Conservation (phyloP, 2,888 invertebrate species). For the Anthrax anthrax region DNA sequence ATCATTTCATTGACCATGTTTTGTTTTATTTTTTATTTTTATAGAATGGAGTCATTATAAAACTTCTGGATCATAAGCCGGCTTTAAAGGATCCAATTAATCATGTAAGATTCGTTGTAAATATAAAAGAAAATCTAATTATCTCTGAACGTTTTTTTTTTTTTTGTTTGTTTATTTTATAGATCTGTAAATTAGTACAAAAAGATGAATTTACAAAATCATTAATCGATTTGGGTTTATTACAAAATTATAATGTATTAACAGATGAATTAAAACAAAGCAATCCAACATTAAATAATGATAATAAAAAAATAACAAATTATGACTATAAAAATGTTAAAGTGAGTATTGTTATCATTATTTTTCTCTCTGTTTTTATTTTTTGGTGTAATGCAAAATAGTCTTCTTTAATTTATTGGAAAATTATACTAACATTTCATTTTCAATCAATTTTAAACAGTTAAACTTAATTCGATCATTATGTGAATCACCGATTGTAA, state of each 20-base stretch:
- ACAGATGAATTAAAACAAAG: conserved; percentile 15
- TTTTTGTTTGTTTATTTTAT: background rate
- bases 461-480: conserved; percentile 42
- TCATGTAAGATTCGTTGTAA: conserved; percentile 25
- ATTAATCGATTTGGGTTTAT: conserved; percentile 40
- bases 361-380: too few species aligned
- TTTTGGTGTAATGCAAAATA: too few species aligned
- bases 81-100: conserved; percentile 37
- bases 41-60: conserved; percentile 40
- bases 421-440: background rate
- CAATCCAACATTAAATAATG: conserved; percentile 16
- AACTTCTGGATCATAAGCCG: conserved; percentile 36
- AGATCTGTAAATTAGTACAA: conserved; percentile 42
- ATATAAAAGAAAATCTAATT: background rate
- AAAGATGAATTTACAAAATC: conserved; percentile 46
- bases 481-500: conserved; percentile 43
- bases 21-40: conserved; percentile 7
- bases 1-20: too few species aligned
- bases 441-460: conserved; percentile 11
- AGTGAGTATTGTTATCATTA: conserved; percentile 12
- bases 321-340: conserved; percentile 26
- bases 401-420: too few species aligned
- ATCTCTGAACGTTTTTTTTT: background rate
- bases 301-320: conserved; percentile 19
- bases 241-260: conserved; percentile 23